These are phyloP conservation scores for Sinocyclocheilus maitianheensis DNA, from an alignment of 2,113 vertebrate genomes.

Conservation along the genomic window DNA sequence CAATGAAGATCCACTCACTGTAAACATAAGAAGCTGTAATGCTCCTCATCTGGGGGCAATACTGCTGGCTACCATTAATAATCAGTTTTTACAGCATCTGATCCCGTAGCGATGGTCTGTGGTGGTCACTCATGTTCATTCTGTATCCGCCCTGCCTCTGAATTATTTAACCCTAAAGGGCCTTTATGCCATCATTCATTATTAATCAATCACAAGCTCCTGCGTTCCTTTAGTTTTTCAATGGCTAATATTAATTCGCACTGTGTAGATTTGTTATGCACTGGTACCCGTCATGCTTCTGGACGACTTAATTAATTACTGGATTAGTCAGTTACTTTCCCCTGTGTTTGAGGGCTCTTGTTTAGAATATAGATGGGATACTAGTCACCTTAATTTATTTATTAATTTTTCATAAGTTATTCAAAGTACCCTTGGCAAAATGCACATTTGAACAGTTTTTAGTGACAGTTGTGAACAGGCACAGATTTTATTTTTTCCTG, in stretches of 20 bases:
- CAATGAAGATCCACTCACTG: constrained; percentile 30
- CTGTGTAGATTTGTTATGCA: constrained; percentile 12
- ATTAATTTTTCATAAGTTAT: constrained; percentile 31
- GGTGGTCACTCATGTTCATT: constrained; percentile 55
- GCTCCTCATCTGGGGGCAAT: neutral
- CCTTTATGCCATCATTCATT: constrained; percentile 70
- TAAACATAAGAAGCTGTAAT: constrained; percentile 26
- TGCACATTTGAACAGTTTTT: constrained; percentile 13
- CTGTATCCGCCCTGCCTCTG: constrained; percentile 56
- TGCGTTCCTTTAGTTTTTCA: constrained; percentile 58
- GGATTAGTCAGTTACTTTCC: constrained; percentile 35
- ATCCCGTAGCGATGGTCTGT: constrained; percentile 60
- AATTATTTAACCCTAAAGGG: constrained; percentile 72
- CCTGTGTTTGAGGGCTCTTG: neutral
- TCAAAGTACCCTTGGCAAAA: constrained; percentile 31
- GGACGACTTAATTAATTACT: constrained; percentile 30
- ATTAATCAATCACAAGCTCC: constrained; percentile 66
- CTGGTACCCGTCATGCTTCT: constrained; percentile 25
- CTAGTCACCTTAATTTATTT: constrained; percentile 42
- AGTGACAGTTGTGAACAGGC: neutral
- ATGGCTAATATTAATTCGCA: constrained; percentile 20
- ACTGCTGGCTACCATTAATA: constrained; percentile 57
- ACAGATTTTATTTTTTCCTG: neutral
- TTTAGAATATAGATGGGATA: constrained; percentile 31
- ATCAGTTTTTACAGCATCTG: constrained; percentile 55